phyloP scores from a whole-genome alignment of 2,797 vertebrate genomes.

The Microchirus variegatus region DNA sequence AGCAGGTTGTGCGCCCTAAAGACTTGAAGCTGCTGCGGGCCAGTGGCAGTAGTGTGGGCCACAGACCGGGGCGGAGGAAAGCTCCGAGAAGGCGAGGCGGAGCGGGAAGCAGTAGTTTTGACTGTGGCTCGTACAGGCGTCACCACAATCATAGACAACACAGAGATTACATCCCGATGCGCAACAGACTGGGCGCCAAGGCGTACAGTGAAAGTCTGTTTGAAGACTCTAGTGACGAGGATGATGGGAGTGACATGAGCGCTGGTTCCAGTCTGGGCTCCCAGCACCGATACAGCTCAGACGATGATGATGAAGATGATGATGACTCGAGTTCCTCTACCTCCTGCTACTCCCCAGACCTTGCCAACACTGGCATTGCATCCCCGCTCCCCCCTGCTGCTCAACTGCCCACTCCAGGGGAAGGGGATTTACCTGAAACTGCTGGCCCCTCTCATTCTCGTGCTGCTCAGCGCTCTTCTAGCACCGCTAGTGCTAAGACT shows the following conservation, averaged over 20 bases:
- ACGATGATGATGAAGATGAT: conserved; percentile 76
- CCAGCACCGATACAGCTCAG: conserved; percentile 87
- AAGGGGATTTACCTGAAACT: conserved; percentile 69
- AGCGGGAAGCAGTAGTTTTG: conserved; percentile 83
- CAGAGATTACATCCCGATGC: conserved; percentile 85
- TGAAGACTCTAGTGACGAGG: conserved; percentile 87
- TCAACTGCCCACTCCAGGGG: conserved; percentile 71
- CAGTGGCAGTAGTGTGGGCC: conserved; percentile 75
- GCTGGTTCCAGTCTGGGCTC: conserved; percentile 89
- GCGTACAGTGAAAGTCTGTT: conserved; percentile 88
- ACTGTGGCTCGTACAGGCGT: conserved; percentile 83
- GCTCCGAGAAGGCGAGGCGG: conserved; percentile 81
- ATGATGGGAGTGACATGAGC: conserved; percentile 90
- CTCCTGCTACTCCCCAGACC: conserved; percentile 90
- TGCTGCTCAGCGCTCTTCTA: conserved; percentile 88
- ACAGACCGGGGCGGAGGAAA: conserved; percentile 84
- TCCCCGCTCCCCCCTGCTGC: conserved; percentile 70
- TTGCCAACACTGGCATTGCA: conserved; percentile 73
- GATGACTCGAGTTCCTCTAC: conserved; percentile 89
- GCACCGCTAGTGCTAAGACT: conserved; percentile 91
- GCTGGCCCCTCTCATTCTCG: conserved; percentile 80
- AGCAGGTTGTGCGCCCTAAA: conserved; percentile 91
- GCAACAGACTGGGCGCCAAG: conserved; percentile 84
- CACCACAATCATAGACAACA: conserved; percentile 82
- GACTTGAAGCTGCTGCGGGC: conserved; percentile 88